Evolutionary conservation across 2,113 vertebrate genomes (phyloP).

Genomic region (Chlorodrepanis virens): DNA sequence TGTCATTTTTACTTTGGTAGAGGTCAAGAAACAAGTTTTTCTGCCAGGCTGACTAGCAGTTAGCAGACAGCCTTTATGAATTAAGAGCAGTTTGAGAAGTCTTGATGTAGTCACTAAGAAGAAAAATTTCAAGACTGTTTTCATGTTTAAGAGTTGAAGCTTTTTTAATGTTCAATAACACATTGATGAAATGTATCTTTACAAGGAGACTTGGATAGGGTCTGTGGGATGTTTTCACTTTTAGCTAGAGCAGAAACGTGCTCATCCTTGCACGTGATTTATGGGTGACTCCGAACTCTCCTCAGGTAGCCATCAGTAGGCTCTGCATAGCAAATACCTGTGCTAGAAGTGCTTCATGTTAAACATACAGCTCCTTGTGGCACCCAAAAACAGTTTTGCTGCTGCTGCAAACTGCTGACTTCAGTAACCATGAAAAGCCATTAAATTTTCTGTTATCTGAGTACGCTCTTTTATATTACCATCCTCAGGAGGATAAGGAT

Average conservation of each 20-base stretch:
- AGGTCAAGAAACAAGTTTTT: not conserved
- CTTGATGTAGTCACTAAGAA: not conserved
- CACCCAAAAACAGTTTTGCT: not conserved
- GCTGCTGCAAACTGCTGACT: not conserved
- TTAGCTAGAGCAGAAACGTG: not conserved
- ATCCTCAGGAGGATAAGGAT: not conserved
- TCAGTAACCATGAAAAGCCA: not conserved
- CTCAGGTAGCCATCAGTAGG: not conserved
- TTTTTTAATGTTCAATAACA: not conserved
- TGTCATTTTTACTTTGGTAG: not conserved
- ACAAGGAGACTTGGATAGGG: not conserved
- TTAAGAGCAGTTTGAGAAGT: not conserved
- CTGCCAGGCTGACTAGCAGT: not conserved
- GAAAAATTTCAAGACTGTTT: not conserved
- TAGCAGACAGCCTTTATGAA: not conserved
- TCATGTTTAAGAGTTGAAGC: not conserved
- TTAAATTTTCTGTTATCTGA: not conserved
- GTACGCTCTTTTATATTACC: not conserved
- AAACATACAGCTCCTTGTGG: not conserved
- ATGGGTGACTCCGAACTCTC: rapidly evolving
- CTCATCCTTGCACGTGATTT: not conserved
- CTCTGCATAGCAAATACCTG: not conserved
- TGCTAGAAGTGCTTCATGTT: not conserved
- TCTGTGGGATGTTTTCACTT: not conserved
- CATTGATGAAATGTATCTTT: not conserved